phyloP scores from a whole-genome alignment of 2,797 vertebrate species.

The Pachyuromys duprasi region DNA sequence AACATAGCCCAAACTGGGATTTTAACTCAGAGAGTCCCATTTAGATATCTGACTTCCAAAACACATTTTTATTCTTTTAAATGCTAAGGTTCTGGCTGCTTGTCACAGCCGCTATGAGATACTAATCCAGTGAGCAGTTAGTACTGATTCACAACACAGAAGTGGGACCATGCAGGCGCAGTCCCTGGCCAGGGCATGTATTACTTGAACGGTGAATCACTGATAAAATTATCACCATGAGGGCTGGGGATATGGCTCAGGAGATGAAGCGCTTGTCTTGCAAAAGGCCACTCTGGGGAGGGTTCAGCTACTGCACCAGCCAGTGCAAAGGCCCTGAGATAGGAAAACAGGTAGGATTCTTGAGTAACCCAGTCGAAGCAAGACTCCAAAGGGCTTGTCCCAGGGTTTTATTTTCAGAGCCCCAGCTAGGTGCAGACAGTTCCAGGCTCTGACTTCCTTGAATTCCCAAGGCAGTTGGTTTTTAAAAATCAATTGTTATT shows the following conservation, averaged over 20 bases:
- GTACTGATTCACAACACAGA: neutral
- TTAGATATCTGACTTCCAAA: neutral
- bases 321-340: slow-evolving; percentile 54
- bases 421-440: too few relatives aligned
- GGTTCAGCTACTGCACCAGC: neutral
- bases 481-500: slow-evolving; percentile 54
- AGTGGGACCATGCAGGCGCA: fast-evolving
- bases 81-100: neutral
- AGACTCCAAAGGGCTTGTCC: neutral
- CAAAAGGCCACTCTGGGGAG: neutral
- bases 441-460: neutral
- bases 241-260: neutral
- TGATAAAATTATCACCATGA: too few relatives aligned
- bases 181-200: fast-evolving
- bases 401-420: too few relatives aligned
- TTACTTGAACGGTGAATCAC: neutral
- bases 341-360: fast-evolving
- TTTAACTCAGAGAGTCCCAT: neutral
- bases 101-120: neutral
- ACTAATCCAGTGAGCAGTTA: neutral
- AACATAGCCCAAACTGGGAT: too few relatives aligned
- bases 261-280: neutral
- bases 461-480: neutral
- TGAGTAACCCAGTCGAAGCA: neutral
- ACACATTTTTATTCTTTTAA: neutral